Conservation (phyloP, 2,888 invertebrate species). For the Cremastinae sp. region DNA sequence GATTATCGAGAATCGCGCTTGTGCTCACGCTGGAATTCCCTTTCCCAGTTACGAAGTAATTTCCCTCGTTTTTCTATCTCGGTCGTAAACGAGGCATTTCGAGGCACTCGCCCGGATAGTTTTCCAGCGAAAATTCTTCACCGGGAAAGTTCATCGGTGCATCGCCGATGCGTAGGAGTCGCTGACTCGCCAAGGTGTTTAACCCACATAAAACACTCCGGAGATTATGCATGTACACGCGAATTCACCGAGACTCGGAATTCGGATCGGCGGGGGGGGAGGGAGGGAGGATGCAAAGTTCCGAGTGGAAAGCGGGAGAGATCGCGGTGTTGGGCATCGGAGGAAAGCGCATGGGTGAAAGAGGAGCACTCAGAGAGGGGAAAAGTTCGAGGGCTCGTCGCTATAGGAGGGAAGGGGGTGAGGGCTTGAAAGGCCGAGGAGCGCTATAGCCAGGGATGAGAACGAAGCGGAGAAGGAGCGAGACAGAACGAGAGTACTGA, state of each 20-base stretch:
- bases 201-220: conserved; percentile 48
- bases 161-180: conserved; percentile 61
- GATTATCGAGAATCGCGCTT: no score
- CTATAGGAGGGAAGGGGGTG: conserved; percentile 30
- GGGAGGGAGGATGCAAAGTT: conserved; percentile 60
- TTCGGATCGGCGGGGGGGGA: no score
- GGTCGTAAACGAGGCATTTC: no score
- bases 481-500: conserved; percentile 62
- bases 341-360: conserved; percentile 45
- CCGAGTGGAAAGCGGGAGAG: conserved; percentile 70
- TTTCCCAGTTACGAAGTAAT: no score
- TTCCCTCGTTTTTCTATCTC: no score
- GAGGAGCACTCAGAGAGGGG: conserved; percentile 50
- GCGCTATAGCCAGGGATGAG: conserved; percentile 1
- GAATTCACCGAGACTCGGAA: no score
- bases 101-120: no score
- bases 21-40: no score
- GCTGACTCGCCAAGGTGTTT: conserved; percentile 67
- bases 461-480: conserved; percentile 39
- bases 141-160: conserved; percentile 49
- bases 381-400: conserved; percentile 49
- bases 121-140: no score
- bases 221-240: conserved; percentile 50
- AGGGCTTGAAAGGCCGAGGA: background rate
- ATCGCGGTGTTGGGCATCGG: conserved; percentile 56